Base-by-base conservation (phyloP, 2,797 vertebrate species). In the Odontamblyopus lacepedii region DNA sequence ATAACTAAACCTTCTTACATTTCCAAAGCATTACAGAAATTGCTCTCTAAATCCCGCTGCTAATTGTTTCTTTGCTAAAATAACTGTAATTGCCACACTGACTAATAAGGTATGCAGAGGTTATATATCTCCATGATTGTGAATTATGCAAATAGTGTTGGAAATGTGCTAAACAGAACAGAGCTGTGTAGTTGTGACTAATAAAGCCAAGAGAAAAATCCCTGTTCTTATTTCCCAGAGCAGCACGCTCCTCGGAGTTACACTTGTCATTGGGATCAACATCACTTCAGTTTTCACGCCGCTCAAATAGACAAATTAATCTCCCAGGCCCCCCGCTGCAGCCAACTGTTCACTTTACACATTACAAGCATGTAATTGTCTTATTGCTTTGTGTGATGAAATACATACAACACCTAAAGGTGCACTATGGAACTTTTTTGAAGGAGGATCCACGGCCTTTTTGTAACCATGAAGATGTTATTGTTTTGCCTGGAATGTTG, bases 241-340 rank as follows among this genome's bases (percentile, higher is more conserved):
- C 63, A 75, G 70, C 71, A 74, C 72, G 65, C 69, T 48, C 72
- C 70, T 69, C 75, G 72, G 76, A 77, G 70, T 65, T 70, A 35
- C 74, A 71, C 60, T 75, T 51, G 70, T 75, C 74, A 77, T 72
- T 79, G 74, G 38, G 69, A 67, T 69, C 68, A 71, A 73, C 62
- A 73, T 69, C 41, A 73, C 74, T 80, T 75, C 19, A 77, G 74
- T 78, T 79, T 87, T 72, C 64, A 80, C 78, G 74, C 74, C 76
- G 77, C 76, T 8, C 56, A 85, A 80, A 70, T 55, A 76, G 55
- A 78, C 41, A 76, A 44, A 76, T 82, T 29, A 73, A 69, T 83
- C 71, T 72, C 59, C 18, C 60, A 48, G 63, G 38, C 79, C 26
- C 23, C 38, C 63, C 2, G 29, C 74, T 66, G 53, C 73, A 51